Conservation (phyloP, 2,888 invertebrate species). For the Caenorhabditis imperialis region DNA sequence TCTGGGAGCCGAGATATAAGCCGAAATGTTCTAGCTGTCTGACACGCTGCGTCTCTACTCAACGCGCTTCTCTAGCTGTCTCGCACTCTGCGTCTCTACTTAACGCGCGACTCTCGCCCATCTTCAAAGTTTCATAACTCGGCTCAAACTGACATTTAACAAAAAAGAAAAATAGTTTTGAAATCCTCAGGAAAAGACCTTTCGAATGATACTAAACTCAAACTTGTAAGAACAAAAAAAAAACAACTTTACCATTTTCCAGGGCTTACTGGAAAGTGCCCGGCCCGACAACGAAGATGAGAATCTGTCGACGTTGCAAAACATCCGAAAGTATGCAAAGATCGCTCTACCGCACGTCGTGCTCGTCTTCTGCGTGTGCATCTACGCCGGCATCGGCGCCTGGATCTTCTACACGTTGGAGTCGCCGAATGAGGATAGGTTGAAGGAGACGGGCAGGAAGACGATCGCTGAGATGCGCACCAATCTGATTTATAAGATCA, state of each 20-base stretch:
- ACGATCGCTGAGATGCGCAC: slow-evolving; percentile 65
- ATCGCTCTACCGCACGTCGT: slow-evolving; percentile 77
- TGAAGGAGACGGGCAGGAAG: slow-evolving; percentile 62
- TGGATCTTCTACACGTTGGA: slow-evolving; percentile 76
- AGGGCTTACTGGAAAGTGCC: slow-evolving; percentile 56
- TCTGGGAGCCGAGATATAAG: too few species aligned
- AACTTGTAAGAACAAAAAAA: not conserved
- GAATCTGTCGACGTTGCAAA: slow-evolving; percentile 24
- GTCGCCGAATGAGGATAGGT: slow-evolving; percentile 75
- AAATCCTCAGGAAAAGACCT: too few species aligned
- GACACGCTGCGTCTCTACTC: too few species aligned
- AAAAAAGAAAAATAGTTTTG: too few species aligned
- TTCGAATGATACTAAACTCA: too few species aligned
- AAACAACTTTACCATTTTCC: not conserved
- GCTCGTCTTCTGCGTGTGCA: slow-evolving; percentile 75
- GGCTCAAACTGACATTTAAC: too few species aligned
- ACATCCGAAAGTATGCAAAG: slow-evolving; percentile 69
- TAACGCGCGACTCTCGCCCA: too few species aligned
- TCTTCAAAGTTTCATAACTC: too few species aligned
- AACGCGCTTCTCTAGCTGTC: too few species aligned
- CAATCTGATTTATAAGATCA: slow-evolving; percentile 61
- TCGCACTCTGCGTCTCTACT: too few species aligned
- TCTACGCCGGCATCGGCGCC: slow-evolving; percentile 77
- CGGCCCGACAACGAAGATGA: slow-evolving; percentile 39
- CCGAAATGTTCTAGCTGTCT: too few species aligned